Base-by-base conservation (phyloP, 37 sponge, comb jelly and placozoan genomes). In the Bolinopsis microptera region DNA sequence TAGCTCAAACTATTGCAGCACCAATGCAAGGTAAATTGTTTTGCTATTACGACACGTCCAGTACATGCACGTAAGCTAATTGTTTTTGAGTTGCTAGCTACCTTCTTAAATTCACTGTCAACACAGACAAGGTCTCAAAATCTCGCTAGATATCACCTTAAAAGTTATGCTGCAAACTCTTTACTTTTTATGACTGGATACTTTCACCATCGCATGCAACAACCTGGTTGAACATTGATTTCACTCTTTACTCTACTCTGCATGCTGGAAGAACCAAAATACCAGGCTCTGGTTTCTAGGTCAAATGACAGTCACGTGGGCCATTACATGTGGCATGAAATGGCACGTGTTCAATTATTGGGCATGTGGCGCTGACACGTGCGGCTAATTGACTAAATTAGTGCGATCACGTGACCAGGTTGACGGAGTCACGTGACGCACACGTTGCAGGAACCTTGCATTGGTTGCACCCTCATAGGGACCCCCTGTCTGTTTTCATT, bases 11-110 rank as follows among this genome's bases (percentile, higher is more conserved):
- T 34, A 80, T 80, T 36, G 82, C 82, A 2, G 38, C 82, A 32
- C 82, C 82, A 36, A 80, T 80, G 82, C 82, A 80, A 80, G 82
- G 82, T 80, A 80, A 36, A 80, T 22, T n/a, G 25, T 26, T 18
- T 9, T 61, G 68, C 68, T n/a, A n/a, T n/a, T n/a, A 48, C 61
- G 9, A 48, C 61, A 18, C 13, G 61, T 13, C 9, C 5, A 48
- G 13, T 13, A 48, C 61, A 48, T 48, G 61, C 61, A 48, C 61
- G 61, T 48, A 48, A 48, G 61, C 61, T 48, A 48, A 5, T 48
- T 48, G 61, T 48, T 48, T 48, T 48, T 48, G 13, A 48, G 9
- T 48, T 48, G 61, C 61, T 48, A 48, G 61, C 61, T 48, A 48
- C 13, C 61, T 48, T 48, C 61, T 18, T 18, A 48, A 18, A 48